These are phyloP conservation scores for Patella depressa DNA, from an alignment of 2,888 invertebrate genomes.

Conservation along the genomic window DNA sequence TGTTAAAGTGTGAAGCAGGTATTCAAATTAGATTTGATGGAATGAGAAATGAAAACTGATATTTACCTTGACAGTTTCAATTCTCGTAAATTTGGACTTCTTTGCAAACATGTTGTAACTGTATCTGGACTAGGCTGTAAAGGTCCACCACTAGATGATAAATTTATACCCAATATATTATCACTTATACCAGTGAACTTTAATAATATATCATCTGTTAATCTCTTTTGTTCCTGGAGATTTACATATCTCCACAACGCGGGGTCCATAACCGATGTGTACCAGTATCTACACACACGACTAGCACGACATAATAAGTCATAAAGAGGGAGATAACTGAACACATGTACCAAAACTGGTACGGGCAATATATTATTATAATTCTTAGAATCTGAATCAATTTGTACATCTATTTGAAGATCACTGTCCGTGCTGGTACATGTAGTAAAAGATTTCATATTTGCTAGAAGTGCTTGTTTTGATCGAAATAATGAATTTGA, in stretches of 20 bases:
- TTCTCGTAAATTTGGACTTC: slow-evolving; percentile 42
- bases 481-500: neutral
- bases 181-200: slow-evolving; percentile 49
- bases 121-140: slow-evolving; percentile 45
- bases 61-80: slow-evolving; percentile 51
- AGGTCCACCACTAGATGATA: slow-evolving; percentile 45
- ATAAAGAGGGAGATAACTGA: slow-evolving; percentile 35
- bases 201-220: slow-evolving; percentile 37
- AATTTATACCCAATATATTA: slow-evolving; percentile 45
- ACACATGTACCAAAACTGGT: slow-evolving; percentile 40
- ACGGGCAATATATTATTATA: slow-evolving; percentile 31
- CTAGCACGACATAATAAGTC: slow-evolving; percentile 34
- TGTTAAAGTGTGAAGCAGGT: neutral
- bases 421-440: too few relatives aligned
- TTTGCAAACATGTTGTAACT: slow-evolving; percentile 36
- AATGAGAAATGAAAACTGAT: too few relatives aligned
- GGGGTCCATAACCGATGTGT: slow-evolving; percentile 41
- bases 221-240: slow-evolving; percentile 37
- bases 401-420: neutral
- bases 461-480: neutral
- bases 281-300: slow-evolving; percentile 47
- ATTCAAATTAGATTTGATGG: too few relatives aligned
- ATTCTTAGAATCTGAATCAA: neutral
- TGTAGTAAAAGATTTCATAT: neutral
- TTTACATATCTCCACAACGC: slow-evolving; percentile 45